Evolutionary conservation across 2,888 invertebrate species (phyloP).

Genomic region (Eretmocerus hayati): DNA sequence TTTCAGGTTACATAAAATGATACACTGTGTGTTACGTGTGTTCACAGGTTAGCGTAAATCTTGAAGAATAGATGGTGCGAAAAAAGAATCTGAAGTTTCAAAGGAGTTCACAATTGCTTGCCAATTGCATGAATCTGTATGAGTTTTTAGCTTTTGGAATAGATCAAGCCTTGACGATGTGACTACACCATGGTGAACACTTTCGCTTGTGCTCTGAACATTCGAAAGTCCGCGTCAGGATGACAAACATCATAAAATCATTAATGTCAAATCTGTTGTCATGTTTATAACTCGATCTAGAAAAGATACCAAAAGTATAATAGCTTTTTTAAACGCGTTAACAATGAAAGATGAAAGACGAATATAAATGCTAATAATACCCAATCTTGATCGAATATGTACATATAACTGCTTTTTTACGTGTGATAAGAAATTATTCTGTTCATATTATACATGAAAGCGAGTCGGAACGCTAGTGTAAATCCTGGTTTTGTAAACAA

Average conservation of each 20-base stretch:
- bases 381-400: slow-evolving; percentile 42
- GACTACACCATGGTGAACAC: too few species aligned
- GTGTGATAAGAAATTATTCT: slow-evolving; percentile 41
- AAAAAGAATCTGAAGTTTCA: too few species aligned
- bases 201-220: too few species aligned
- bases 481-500: slow-evolving; percentile 46
- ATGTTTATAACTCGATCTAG: slow-evolving; percentile 21
- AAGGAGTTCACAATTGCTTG: too few species aligned
- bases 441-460: slow-evolving; percentile 38
- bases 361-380: slow-evolving; percentile 36
- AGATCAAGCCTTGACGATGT: too few species aligned
- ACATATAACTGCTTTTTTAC: slow-evolving; percentile 46
- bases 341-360: slow-evolving; percentile 22
- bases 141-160: too few species aligned
- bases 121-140: too few species aligned
- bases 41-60: too few species aligned
- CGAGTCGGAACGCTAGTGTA: slow-evolving; percentile 42
- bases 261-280: slow-evolving; percentile 18
- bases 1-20: too few species aligned
- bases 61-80: too few species aligned
- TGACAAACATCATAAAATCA: slow-evolving; percentile 14
- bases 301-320: slow-evolving; percentile 33
- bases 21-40: too few species aligned
- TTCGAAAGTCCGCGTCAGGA: slow-evolving; percentile 12
- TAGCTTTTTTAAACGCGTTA: slow-evolving; percentile 28